A percentile compares a stretch with the other conserved stretches of the same genome.
Evolutionary conservation across 1,140 invertebrate genomes (phyloP).

Genomic region (Bombus confusus): DNA sequence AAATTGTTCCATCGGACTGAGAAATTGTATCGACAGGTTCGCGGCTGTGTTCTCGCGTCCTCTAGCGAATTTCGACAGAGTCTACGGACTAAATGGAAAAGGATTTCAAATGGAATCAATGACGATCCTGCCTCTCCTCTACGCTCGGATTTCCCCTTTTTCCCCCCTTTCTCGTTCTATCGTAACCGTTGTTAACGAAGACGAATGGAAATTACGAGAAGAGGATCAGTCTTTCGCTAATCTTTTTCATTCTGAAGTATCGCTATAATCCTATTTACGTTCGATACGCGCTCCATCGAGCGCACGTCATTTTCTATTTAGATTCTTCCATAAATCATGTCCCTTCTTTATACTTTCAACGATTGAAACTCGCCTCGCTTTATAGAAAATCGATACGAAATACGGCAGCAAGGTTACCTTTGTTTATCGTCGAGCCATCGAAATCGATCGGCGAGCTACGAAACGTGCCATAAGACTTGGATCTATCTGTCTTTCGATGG

Average conservation of each 20-base stretch:
- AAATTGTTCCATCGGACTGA: conserved; percentile 35
- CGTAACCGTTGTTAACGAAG: background rate
- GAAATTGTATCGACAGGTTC: conserved; percentile 48
- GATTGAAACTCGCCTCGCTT: background rate
- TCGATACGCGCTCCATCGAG: background rate
- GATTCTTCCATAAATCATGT: conserved; percentile 6
- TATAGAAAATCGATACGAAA: background rate
- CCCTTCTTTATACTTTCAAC: background rate
- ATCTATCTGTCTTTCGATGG: background rate
- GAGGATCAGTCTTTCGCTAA: background rate
- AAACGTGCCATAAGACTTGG: background rate
- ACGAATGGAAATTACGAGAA: background rate
- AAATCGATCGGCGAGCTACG: background rate
- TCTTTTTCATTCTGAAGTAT: background rate
- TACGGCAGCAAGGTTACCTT: background rate
- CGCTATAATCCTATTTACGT: background rate
- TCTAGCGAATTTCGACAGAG: background rate
- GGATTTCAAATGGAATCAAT: conserved; percentile 1
- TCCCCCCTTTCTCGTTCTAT: background rate
- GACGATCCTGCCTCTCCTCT: background rate
- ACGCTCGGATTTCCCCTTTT: no score
- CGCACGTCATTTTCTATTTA: background rate
- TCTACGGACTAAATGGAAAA: conserved; percentile 19
- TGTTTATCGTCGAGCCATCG: background rate
- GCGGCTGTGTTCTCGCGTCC: conserved; percentile 2